Percentiles rank a stretch among this genome's conserved stretches.
These are phyloP conservation scores for Meda fulgida DNA, from an alignment of 2,797 vertebrate genomes.

Conservation along the genomic window DNA sequence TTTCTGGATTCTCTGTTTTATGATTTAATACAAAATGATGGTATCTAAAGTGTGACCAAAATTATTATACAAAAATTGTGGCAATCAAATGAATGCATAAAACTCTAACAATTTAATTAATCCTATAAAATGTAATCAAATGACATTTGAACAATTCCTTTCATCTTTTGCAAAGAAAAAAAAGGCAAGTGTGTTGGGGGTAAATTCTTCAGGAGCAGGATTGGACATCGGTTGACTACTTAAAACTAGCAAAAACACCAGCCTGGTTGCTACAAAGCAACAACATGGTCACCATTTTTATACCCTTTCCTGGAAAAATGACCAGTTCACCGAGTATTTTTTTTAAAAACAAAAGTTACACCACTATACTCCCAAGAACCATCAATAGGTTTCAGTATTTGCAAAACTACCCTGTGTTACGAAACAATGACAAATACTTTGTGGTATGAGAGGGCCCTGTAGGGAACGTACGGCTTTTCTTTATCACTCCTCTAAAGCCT, in stretches of 20 bases:
- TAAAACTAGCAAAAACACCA: not conserved
- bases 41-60: not conserved
- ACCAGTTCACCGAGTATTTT: not conserved
- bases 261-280: not conserved
- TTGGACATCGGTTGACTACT: not conserved
- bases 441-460: constrained; percentile 8
- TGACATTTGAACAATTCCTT: not conserved
- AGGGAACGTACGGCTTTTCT: not conserved
- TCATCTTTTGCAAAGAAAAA: not conserved
- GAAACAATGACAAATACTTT: constrained; percentile 28
- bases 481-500: constrained; percentile 11
- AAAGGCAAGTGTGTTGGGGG: not conserved
- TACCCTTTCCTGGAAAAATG: not conserved
- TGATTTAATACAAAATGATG: not conserved
- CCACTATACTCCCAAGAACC: not conserved
- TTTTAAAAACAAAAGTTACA: constrained; percentile 10
- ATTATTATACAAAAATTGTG: not conserved
- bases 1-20: not conserved
- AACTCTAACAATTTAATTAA: not conserved
- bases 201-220: not conserved
- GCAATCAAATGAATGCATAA: not conserved
- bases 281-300: not conserved
- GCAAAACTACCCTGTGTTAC: constrained; percentile 29
- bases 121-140: not conserved
- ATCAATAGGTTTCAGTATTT: not conserved